phyloP scores from a whole-genome alignment of 2,797 vertebrate genomes.

The Pampus argenteus region DNA sequence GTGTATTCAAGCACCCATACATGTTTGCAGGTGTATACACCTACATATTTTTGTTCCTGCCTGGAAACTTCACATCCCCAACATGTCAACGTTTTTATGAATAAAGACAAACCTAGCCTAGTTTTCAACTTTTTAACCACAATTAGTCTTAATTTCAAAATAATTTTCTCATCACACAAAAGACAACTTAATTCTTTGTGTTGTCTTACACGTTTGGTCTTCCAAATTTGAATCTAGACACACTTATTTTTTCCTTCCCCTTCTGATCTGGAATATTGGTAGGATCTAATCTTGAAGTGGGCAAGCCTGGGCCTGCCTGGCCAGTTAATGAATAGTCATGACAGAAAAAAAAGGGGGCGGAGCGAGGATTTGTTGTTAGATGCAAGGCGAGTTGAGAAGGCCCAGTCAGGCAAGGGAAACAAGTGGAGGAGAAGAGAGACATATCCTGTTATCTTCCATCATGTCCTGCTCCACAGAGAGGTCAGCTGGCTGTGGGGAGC shows the following conservation, averaged over 20 bases:
- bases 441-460: conserved; percentile 66
- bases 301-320: conserved; percentile 93
- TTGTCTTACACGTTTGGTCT: conserved; percentile 6
- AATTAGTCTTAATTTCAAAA: neutral
- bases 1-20: conserved; percentile 12
- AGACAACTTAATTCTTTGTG: neutral
- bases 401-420: conserved; percentile 77
- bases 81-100: neutral
- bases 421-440: conserved; percentile 59
- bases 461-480: conserved; percentile 47
- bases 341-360: conserved; percentile 86
- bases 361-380: conserved; percentile 92
- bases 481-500: conserved; percentile 20
- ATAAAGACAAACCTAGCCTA: neutral
- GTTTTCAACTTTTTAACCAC: neutral
- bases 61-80: neutral
- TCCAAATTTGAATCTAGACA: conserved; percentile 12
- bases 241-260: conserved; percentile 23
- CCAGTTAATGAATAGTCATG: conserved; percentile 92
- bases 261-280: conserved; percentile 82
- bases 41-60: neutral
- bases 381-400: conserved; percentile 89
- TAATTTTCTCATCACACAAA: neutral
- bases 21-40: conserved; percentile 34
- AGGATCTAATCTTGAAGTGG: conserved; percentile 85